These are phyloP conservation scores for Ancistrus triradiatus DNA, from an alignment of 2,113 vertebrate species.

Conservation along the genomic window DNA sequence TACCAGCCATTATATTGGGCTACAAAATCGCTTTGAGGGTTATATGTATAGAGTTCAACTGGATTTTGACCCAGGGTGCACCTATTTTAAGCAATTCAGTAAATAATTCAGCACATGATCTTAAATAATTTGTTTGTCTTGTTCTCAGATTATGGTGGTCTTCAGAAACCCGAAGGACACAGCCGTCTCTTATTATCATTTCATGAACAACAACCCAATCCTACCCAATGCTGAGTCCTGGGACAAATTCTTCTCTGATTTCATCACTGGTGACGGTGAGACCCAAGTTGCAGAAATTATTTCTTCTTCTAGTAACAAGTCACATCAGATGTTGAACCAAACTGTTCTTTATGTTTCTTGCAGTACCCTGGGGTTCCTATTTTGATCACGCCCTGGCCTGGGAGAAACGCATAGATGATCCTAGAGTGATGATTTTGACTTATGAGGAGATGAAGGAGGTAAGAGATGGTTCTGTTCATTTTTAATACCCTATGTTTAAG, in stretches of 20 bases:
- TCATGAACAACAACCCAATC: conserved; percentile 61
- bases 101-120: no score
- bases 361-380: conserved; percentile 52
- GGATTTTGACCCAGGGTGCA: no score
- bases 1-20: no score
- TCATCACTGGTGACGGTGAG: conserved; percentile 69
- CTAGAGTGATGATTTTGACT: conserved; percentile 43
- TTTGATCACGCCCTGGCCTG: conserved; percentile 50
- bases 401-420: conserved; percentile 42
- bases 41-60: no score
- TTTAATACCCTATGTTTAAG: no score
- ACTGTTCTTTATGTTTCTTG: neutral
- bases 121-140: neutral
- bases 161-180: conserved; percentile 75
- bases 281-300: neutral
- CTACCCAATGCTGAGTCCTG: conserved; percentile 65
- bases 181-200: conserved; percentile 70
- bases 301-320: neutral
- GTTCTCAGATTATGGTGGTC: conserved; percentile 63
- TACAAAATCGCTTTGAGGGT: no score
- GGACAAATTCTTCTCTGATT: conserved; percentile 69
- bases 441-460: conserved; percentile 50
- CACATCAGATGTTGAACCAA: no score
- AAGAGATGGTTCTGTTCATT: neutral
- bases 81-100: no score